Percentiles rank a stretch among this genome's conserved stretches.
These are phyloP conservation scores for Aeoliscus strigatus DNA, from an alignment of 2,797 vertebrate species.

Conservation along the genomic window DNA sequence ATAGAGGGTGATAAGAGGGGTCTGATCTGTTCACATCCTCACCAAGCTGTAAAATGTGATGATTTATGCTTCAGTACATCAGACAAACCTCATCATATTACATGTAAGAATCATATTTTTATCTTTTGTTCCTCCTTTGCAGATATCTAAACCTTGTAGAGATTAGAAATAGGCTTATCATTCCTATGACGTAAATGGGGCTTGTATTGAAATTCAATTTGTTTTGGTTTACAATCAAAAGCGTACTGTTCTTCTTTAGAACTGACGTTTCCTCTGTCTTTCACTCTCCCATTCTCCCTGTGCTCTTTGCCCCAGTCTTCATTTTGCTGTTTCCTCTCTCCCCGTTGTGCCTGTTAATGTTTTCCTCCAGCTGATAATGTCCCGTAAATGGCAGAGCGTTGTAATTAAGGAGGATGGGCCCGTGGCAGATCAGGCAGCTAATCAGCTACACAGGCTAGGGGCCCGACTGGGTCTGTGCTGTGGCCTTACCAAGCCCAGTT, in stretches of 20 bases:
- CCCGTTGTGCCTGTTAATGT: slow-evolving; percentile 19
- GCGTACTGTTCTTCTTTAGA: neutral
- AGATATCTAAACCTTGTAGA: too few species aligned
- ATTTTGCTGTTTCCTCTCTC: slow-evolving; percentile 3
- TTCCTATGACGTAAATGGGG: neutral
- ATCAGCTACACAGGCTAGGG: slow-evolving; percentile 47
- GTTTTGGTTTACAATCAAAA: neutral
- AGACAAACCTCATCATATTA: too few species aligned
- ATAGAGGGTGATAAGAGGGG: too few species aligned
- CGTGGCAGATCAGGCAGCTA: slow-evolving; percentile 56
- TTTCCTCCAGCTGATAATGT: slow-evolving; percentile 45
- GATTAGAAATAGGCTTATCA: too few species aligned
- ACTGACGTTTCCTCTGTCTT: neutral
- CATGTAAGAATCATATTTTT: too few species aligned
- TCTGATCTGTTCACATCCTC: too few species aligned
- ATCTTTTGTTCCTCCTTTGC: too few species aligned
- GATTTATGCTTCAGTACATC: too few species aligned
- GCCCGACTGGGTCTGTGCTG: slow-evolving; percentile 24
- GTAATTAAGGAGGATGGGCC: slow-evolving; percentile 59
- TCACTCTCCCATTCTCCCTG: neutral
- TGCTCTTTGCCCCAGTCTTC: slow-evolving; percentile 5
- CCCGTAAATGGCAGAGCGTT: slow-evolving; percentile 38
- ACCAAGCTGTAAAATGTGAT: too few species aligned
- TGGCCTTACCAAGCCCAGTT: slow-evolving; percentile 42
- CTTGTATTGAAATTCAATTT: neutral